A percentile compares a stretch with the other conserved stretches of the same genome.
Evolutionary conservation across 2,113 vertebrate genomes (phyloP).

Genomic region (Eulemur macaco): DNA sequence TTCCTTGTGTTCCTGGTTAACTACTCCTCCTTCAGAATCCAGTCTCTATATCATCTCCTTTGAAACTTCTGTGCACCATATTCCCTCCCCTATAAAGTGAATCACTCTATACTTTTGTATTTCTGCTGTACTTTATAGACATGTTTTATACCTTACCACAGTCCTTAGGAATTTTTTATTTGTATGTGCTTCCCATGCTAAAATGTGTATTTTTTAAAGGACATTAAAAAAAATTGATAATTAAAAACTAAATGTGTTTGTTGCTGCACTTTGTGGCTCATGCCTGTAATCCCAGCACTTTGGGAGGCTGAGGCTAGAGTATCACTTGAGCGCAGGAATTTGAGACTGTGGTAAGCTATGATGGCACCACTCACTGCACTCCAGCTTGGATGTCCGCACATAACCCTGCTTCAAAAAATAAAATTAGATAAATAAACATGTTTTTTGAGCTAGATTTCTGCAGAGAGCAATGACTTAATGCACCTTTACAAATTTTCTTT

Average conservation of each 20-base stretch:
- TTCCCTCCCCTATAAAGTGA: not conserved
- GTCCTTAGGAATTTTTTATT: not conserved
- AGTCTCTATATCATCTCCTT: not conserved
- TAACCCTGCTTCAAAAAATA: no score
- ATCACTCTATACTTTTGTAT: not conserved
- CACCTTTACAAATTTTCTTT: not conserved
- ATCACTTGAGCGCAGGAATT: no score
- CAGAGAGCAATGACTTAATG: not conserved
- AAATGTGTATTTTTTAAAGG: not conserved
- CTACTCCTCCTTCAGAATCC: not conserved
- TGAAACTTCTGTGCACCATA: not conserved
- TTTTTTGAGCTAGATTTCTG: constrained; percentile 19
- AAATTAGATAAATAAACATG: not conserved
- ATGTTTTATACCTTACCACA: not conserved
- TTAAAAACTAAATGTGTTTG: no score
- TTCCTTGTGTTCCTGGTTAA: not conserved
- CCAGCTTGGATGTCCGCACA: not conserved
- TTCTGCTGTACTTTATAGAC: not conserved
- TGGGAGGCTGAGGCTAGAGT: no score
- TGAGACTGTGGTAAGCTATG: no score
- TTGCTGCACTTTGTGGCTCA: no score
- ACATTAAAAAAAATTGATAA: no score
- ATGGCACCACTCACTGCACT: not conserved
- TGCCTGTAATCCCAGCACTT: no score
- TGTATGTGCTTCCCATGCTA: not conserved